Conservation (phyloP, 2,113 vertebrate genomes). For the Laticauda colubrina region DNA sequence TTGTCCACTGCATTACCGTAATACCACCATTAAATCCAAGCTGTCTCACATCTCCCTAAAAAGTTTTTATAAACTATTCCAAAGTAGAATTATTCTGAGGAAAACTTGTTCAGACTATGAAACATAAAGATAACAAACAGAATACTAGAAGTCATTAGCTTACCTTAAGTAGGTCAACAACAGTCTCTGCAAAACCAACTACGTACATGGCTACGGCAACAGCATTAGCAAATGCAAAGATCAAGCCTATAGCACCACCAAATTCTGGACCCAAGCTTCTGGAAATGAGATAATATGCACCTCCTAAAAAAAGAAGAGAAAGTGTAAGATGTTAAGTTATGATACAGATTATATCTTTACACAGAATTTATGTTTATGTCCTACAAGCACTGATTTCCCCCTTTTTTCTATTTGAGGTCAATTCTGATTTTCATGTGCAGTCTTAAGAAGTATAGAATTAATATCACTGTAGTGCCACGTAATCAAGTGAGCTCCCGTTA, state of each 20-base stretch:
- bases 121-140: background rate
- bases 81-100: background rate
- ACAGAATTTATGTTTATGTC: background rate
- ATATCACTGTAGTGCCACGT: background rate
- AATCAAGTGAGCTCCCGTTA: no score
- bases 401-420: background rate
- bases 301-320: constrained; percentile 71
- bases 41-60: background rate
- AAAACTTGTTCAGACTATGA: background rate
- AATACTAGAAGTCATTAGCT: background rate
- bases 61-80: background rate
- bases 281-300: constrained; percentile 97
- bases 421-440: background rate
- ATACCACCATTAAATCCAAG: background rate
- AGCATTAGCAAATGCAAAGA: constrained; percentile 97
- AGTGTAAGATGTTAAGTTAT: background rate
- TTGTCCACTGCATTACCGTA: background rate
- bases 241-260: constrained; percentile 94
- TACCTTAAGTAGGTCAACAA: constrained; percentile 89
- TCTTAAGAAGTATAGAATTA: background rate
- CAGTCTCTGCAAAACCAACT: constrained; percentile 96
- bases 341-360: background rate
- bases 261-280: constrained; percentile 97
- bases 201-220: constrained; percentile 99
- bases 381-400: background rate